Base-by-base conservation (phyloP, 1,140 invertebrate species). In the Tetramorium parvispinum region DNA sequence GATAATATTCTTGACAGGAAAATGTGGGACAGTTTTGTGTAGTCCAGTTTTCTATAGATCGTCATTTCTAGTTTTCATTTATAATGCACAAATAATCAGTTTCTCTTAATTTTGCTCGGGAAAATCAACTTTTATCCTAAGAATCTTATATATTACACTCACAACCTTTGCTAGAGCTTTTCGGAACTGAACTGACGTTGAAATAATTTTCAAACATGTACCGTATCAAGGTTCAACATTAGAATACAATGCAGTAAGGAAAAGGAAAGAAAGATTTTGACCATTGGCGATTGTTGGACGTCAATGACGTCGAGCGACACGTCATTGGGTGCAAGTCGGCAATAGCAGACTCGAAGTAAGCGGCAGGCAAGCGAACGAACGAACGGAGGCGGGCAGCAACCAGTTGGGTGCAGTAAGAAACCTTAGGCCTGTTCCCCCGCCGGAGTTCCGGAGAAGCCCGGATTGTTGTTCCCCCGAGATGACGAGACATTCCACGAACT, bases 401-500 rank as follows among this genome's bases (percentile, higher is more conserved):
- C 89, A 85, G 90, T 89, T 66, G 75, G 66, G 3, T 66, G 73
- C 81, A 79, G 79, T 85, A 88, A 86, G 89, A 86, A 81, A 63
- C 63, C 21, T 57, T 57, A 86, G 32, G 46, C 75, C 53, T 78
- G 51, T 81, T 81, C 76, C 55, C 81, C 82, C 76, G 87, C 81
- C 70, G 88, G 87, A 92, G 93, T 93, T 93, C 92, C 91, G 91
- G 86, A 88, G 92, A 87, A 93, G 91, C 88, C 65, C 86, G 91
- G 87, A 88, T 90, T 92, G 93, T 93, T 92, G 93, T 93, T 93
- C 93, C 90, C 85, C 89, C 88, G 91, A 93, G 91, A 93, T 90
- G 91, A 77, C 87, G 89, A 85, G 89, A 90, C 89, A 93, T 93
- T 93, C 93, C 92, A 92, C 87, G 93, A 93, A 93, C 87, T 81